These are phyloP conservation scores for Oreochromis tanganicae DNA, from an alignment of 2,113 vertebrate genomes.

Conservation along the genomic window DNA sequence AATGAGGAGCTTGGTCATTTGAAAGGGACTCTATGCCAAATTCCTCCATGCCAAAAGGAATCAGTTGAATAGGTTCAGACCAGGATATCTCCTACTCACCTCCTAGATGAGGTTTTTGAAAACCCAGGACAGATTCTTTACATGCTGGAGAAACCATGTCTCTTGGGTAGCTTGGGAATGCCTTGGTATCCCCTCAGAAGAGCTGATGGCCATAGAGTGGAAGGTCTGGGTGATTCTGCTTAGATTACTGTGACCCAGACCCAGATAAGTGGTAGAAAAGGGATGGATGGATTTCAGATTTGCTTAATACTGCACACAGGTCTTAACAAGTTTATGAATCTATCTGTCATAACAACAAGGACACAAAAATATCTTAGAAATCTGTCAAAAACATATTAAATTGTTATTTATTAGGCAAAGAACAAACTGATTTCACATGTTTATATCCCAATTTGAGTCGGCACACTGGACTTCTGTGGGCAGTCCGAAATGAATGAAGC, in stretches of 20 bases:
- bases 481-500: background rate
- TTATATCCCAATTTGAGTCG: background rate
- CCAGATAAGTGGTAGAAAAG: background rate
- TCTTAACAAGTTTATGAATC: background rate
- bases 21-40: background rate
- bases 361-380: background rate
- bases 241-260: background rate
- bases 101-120: background rate
- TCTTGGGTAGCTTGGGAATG: background rate
- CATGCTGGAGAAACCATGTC: background rate
- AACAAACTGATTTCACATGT: background rate
- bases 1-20: background rate
- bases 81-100: background rate
- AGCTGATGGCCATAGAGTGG: background rate
- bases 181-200: background rate
- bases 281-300: background rate
- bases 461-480: background rate
- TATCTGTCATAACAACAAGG: background rate
- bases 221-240: background rate
- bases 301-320: background rate
- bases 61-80: background rate
- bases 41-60: background rate
- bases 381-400: background rate
- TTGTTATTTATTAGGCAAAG: background rate
- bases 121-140: background rate